Base-by-base conservation (phyloP, 2,113 vertebrate species). In the Tonatia bakeri region DNA sequence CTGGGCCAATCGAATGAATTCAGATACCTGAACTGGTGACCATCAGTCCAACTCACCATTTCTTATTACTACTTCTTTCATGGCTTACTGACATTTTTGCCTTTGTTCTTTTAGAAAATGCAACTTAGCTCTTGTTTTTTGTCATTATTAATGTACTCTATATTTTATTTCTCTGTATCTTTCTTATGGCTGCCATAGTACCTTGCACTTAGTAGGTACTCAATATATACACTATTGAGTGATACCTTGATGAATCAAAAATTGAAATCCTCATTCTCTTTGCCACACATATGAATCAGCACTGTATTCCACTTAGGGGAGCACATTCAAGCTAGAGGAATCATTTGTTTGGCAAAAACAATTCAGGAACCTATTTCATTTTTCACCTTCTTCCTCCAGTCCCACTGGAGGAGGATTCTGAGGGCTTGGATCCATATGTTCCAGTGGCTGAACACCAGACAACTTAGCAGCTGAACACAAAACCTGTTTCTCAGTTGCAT, bases 401-500 rank as follows among this genome's bases (percentile, higher is more conserved):
- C 52, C 96, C 77, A 40, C 43, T 87, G 85, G 61, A 96, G 43
- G 43, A 43, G 9, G 91, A 40, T 61, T 90, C 64, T 40, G 77
- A 90, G 69, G 77, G 82, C 86, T 82, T 24, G 10, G 90, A n/a
- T 80, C 88, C 77, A 5, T 94, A 94, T 96, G 97, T 90, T n/a
- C 85, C 64, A 65, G 43, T 75, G 85, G 89, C 94, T 94, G 82
- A 90, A 90, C 86, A 96, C 88, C 93, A 96, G 82, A 93, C 90
- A 92, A 43, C 80, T 84, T 84, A 95, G 80, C 80, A 77, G 28
- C 38, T 83, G 88, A 95, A 50, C 86, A 96, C 47, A 96, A 96
- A 95, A 92, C 83, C 94, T 96, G 97, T 54, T 92, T 97, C 97
- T 83, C 52, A 94, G 64, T 86, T 85, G 52, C 22, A 82, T 75